Evolutionary conservation across 2,113 vertebrate genomes (phyloP), one percentile per base, ranked within the genome.

Genomic region (Raja brachyura): DNA sequence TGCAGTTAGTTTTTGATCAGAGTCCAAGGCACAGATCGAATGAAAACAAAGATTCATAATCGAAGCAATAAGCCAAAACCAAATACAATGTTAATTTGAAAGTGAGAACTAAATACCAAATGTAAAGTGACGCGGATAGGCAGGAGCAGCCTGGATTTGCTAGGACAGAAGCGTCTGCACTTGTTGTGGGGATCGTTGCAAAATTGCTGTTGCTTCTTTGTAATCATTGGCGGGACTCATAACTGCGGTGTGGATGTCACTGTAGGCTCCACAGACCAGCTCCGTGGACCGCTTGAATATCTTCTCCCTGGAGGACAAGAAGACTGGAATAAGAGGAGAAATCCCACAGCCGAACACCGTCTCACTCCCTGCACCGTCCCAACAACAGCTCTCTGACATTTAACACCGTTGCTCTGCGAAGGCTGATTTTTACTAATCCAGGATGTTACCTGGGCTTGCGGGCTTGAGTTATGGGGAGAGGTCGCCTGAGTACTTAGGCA

Each of bases 211-310:
- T 0, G 97, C 96, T n/a, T 98, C 98, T 94, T 96, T 97, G 94
- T 99, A 99, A 79, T 93, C 94, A 25, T 97, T 98, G 66, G 93
- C 93, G 4, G 98, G 97, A 94, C 97, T 94, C 96, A 96, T 97
- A 94, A 98, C 96, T 2, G 98, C 97, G 1, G 96, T 93, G 93
- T 99, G 96, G n/a, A 99, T 95, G 93, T 99, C 98, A 88, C 93
- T 95, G 74, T 99, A 99, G 48, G 98, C 98, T 95, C 97, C 96
- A 95, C 97, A 99, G 94, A 99, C 97, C 94, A 99, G 95, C 94
- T 99, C 98, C 0, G 98, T 99, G 0, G 99, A 99, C 94, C 97
- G 98, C 74, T 97, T 97, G 94, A 99, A 97, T 93, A 99, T 98
- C 96, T 99, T 98, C 75, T 99, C 98, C 95, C 99, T 99, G 94